Percentiles rank a stretch among this genome's conserved stretches.
These are phyloP conservation scores for Enteromius anoplus DNA, from an alignment of 2,797 vertebrate species.

Conservation along the genomic window DNA sequence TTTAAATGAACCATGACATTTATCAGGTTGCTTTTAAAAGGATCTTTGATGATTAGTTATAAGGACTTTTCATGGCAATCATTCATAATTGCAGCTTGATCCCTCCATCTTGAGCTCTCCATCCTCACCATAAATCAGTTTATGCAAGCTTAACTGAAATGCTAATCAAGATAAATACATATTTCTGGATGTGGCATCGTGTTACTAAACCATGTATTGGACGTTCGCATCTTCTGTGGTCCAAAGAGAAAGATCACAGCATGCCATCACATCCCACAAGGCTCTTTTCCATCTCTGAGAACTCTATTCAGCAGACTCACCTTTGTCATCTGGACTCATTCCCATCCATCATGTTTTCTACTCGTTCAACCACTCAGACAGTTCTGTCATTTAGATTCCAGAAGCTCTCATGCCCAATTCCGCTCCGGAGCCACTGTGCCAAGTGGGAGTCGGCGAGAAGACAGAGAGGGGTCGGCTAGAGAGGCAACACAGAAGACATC, in stretches of 20 bases:
- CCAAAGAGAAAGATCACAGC: conserved; percentile 68
- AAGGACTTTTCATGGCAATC: conserved; percentile 67
- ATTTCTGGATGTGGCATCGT: conserved; percentile 58
- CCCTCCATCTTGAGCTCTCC: conserved; percentile 69
- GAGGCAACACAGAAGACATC: conserved; percentile 73
- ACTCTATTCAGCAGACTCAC: conserved; percentile 69
- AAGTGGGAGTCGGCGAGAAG: conserved; percentile 85
- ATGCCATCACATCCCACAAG: conserved; percentile 77
- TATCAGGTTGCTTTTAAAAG: conserved; percentile 55
- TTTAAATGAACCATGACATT: not conserved
- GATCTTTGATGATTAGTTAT: conserved; percentile 58
- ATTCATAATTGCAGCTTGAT: conserved; percentile 68
- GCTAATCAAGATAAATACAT: conserved; percentile 60
- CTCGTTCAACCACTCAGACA: conserved; percentile 80
- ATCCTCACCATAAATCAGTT: conserved; percentile 72
- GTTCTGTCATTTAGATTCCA: conserved; percentile 93
- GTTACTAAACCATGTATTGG: conserved; percentile 62
- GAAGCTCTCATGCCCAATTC: conserved; percentile 85
- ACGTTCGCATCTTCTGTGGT: conserved; percentile 68
- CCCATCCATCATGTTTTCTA: conserved; percentile 73
- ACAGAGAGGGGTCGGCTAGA: conserved; percentile 83
- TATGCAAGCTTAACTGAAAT: conserved; percentile 61
- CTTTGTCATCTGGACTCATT: conserved; percentile 74
- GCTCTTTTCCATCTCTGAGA: conserved; percentile 61
- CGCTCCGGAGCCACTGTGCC: conserved; percentile 79